Base-by-base conservation (phyloP, 2,113 vertebrate species). In the Paratilapia polleni region DNA sequence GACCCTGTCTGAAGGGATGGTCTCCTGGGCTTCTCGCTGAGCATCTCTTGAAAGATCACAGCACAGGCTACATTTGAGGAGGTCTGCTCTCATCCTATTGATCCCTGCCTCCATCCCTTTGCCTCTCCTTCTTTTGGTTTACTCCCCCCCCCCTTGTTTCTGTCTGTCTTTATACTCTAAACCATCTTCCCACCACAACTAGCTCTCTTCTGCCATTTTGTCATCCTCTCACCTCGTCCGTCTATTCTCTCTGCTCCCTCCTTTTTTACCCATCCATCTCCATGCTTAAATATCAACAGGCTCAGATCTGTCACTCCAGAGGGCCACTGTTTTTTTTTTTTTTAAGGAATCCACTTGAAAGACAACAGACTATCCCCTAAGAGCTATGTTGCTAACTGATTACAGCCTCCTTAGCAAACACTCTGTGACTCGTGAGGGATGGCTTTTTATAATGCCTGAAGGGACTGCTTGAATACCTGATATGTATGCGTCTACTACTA, bases 1-100 rank as follows among this genome's bases (percentile, higher is more conserved):
- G 91, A 92, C 92, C 92, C 92, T 93, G 93, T 94, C 92, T 94
- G 88, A 89, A 79, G 91, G 87, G 87, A 88, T 54, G 66, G 92
- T 93, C 91, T 92, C 93, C 74, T 80, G 94, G 92, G 94, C 91
- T 85, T 86, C 84, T 92, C 36, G 26, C 79, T 77, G 90, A 92
- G 93, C 92, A 88, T 93, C 93, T 92, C 87, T 91, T 92, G 91
- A 95, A 94, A 92, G 91, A 93, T 93, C 93, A 94, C 92, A 94
- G 93, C 88, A 66, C 86, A 63, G 83, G 78, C 91, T 91, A 56
- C 91, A 81, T 93, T 91, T 87, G 91, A 94, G 90, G 85, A 94
- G 90, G 70, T 83, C 88, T 85, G 77, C 79, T 82, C 88, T 89
- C 88, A 88, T 94, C 87, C 89, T 80, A 59, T 91, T 87, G 79